Evolutionary conservation across 2,888 invertebrate genomes (phyloP), one percentile per base, ranked within the genome.

Genomic region (Papilio protenor): DNA sequence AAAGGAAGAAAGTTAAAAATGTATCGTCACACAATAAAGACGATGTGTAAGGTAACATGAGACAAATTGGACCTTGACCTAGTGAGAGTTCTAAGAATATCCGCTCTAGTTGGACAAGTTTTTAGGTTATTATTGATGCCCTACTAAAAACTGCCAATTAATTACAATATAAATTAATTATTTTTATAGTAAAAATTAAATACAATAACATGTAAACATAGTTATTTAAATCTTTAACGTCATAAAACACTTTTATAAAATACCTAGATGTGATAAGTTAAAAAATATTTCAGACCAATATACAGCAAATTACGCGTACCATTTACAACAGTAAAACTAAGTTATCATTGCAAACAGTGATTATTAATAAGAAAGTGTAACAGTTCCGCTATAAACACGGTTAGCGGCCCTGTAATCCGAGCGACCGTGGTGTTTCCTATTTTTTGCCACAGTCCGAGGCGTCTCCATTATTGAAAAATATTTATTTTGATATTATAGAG

Each of bases 1-100:
- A 66, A 55, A 45, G 18, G 21, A 52, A 10, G 21, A 76, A 71
- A 33, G 40, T 76, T 21, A 12, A 71, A 59, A 69, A 11, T 76
- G 11, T 69, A 45, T 11, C 21, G 45, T 45, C 21, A 69, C 4
- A 71, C 49, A 14, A 18, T 33, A 47, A 73, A 75, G 59, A 66
- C 55, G 14, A 27, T 23, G 73, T 47, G 33, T 57, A 72, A 71
- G 61, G 61, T 69, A 16, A 47, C 66, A 45, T 21, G 49, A 73
- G 73, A 72, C 16, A n/a, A 77, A 64, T 33, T 59, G 23, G 40
- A 77, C 77, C 73, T 77, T 74, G 73, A 69, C 77, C 77, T 69
- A 45, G 77, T 70, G 70, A 77, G 23, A 16, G 21, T 73, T 73
- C 77, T 74, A 74, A 66, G 55, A 64, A 73, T 73, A 77, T 45